Evolutionary conservation across 2,797 vertebrate genomes (phyloP).

Genomic region (Craterocephalus amniculus): DNA sequence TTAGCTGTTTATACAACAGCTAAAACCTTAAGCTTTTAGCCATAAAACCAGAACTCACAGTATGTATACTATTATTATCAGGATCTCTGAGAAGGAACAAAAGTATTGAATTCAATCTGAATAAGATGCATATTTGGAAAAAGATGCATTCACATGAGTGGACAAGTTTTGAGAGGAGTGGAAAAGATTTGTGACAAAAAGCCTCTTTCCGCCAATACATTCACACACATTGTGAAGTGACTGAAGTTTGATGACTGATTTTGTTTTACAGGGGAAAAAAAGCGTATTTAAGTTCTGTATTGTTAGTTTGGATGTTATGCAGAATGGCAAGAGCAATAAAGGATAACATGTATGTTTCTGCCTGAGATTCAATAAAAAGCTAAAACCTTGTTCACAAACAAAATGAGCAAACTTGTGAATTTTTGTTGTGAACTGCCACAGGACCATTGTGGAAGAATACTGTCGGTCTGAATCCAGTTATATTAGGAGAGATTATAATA

Average conservation of each 20-base stretch:
- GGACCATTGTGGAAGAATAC: too few relatives aligned
- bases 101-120: constrained; percentile 36
- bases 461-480: too few relatives aligned
- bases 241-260: constrained; percentile 44
- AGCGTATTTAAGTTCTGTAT: constrained; percentile 29
- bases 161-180: too few relatives aligned
- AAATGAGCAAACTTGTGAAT: neutral
- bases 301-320: constrained; percentile 45
- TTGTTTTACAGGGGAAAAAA: constrained; percentile 34
- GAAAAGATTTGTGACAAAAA: constrained; percentile 16
- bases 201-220: constrained; percentile 12
- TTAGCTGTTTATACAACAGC: constrained; percentile 57
- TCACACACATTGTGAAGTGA: constrained; percentile 17
- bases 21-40: constrained; percentile 74
- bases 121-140: constrained; percentile 26
- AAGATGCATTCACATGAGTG: constrained; percentile 17
- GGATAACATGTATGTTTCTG: constrained; percentile 79
- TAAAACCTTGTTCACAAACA: constrained; percentile 72
- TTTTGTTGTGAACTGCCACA: too few relatives aligned
- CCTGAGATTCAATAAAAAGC: constrained; percentile 81
- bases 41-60: constrained; percentile 69
- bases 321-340: constrained; percentile 81
- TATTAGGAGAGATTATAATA: too few relatives aligned
- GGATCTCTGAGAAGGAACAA: constrained; percentile 46
- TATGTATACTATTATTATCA: constrained; percentile 61